Evolutionary conservation across 2,888 invertebrate species (phyloP), one percentile per base, ranked within the genome.

Genomic region (Nemoura dubitans): DNA sequence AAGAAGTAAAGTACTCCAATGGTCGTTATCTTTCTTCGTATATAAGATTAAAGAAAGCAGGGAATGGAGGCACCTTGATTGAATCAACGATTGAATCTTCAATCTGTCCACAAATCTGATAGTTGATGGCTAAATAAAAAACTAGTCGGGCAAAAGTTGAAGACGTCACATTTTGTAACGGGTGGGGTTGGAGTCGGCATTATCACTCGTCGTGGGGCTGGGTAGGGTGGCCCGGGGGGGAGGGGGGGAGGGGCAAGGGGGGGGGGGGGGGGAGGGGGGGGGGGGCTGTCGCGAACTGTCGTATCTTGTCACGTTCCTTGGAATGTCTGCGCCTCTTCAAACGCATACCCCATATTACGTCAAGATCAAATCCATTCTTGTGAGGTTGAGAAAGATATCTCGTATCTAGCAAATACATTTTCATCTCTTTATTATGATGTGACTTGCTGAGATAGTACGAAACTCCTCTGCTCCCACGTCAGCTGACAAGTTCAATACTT

Each of bases 301-400:
- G 59, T 59, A 59, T 59, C 59, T 59, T 59, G 59, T 59, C 59
- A 59, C 59, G 59, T 59, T 59, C 59, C 21, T 16, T 2, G 59
- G 16, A 3, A 59, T 59, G 59, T 59, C 59, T 59, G 3, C 59
- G 59, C 59, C 21, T 59, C 59, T 59, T 59, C 59, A 59, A 59
- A 59, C 59, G 59, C 59, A 59, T 59, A 59, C 59, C 59, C 59
- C 59, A 21, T 14, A 59, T 21, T 59, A 59, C 59, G 21, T 59
- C 59, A 59, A 59, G 59, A 59, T 59, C 59, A 59, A 59, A 59
- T 59, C 59, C 59, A 59, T 59, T 59, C 59, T 59, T 59, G 59
- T 59, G 14, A 59, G 59, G 59, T 59, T 59, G 59, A 59, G 14
- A 59, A 21, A 59, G 14, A 59, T 59, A 59, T 59, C 59, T 59